Evolutionary conservation across 2,888 invertebrate species (phyloP).

Genomic region (Cryptus armator): DNA sequence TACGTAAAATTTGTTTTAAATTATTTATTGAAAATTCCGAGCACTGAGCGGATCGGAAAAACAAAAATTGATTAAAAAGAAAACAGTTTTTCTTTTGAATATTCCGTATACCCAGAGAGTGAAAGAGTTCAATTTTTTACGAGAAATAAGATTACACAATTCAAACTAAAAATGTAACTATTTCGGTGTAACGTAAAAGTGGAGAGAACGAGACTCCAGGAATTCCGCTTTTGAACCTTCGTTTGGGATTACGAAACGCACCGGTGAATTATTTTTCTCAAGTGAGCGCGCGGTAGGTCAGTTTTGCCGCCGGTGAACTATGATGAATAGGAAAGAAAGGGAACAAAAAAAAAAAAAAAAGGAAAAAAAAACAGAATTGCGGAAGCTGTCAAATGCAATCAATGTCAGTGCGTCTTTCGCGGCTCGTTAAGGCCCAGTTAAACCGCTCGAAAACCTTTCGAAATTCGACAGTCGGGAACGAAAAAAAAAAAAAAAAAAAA

Average conservation of each 20-base stretch:
- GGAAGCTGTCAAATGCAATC: conserved; percentile 82
- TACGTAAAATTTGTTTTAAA: no score
- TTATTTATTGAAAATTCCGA: no score
- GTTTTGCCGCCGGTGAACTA: conserved; percentile 37
- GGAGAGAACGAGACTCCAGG: conserved; percentile 49
- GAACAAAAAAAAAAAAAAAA: conserved; percentile 63
- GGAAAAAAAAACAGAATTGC: conserved; percentile 71
- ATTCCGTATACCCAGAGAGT: not conserved
- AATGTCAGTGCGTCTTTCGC: conserved; percentile 72
- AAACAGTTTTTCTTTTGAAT: no score
- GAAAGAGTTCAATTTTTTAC: not conserved
- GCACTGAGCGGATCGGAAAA: no score
- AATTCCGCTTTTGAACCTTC: conserved; percentile 61
- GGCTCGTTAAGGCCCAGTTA: conserved; percentile 69
- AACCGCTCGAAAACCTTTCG: conserved; percentile 62
- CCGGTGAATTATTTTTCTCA: conserved; percentile 61
- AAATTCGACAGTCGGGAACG: conserved; percentile 64
- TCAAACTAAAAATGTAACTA: conserved; percentile 2
- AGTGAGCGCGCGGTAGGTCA: conserved; percentile 65
- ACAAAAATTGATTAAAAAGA: no score
- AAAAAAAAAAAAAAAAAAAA: conserved; percentile 14
- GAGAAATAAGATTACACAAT: not conserved
- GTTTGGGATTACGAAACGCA: conserved; percentile 61
- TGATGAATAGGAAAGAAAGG: conserved; percentile 54
- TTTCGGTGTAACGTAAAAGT: conserved; percentile 22